These are phyloP conservation scores for Metellina segmentata DNA, from an alignment of 2,888 invertebrate genomes.

Conservation along the genomic window DNA sequence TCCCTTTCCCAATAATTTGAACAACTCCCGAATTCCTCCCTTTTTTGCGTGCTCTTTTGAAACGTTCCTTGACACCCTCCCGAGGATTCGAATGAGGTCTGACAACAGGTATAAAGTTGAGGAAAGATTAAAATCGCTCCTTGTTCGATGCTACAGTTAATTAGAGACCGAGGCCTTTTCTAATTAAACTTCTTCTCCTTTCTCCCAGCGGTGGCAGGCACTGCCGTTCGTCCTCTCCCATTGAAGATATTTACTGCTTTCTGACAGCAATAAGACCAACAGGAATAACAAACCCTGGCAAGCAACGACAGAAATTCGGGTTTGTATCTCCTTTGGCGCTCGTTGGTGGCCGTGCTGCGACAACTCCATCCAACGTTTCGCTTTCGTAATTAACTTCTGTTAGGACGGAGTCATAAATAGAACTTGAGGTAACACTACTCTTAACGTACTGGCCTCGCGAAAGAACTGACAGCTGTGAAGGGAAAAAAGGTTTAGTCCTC, in stretches of 20 bases:
- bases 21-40: slow-evolving; percentile 17
- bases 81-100: slow-evolving; percentile 54
- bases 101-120: slow-evolving; percentile 74
- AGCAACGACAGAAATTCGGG: slow-evolving; percentile 61
- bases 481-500: neutral
- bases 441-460: slow-evolving; percentile 30
- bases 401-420: slow-evolving; percentile 64
- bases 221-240: slow-evolving; percentile 37
- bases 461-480: slow-evolving; percentile 36
- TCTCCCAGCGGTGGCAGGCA: slow-evolving; percentile 53
- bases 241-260: slow-evolving; percentile 71
- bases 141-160: slow-evolving; percentile 73
- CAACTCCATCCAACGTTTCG: slow-evolving; percentile 39
- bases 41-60: slow-evolving; percentile 52
- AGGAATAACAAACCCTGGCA: slow-evolving; percentile 71
- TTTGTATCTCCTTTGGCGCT: slow-evolving; percentile 72
- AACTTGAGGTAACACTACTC: slow-evolving; percentile 32
- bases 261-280: slow-evolving; percentile 73
- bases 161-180: slow-evolving; percentile 67
- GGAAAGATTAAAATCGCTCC: slow-evolving; percentile 66
- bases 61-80: slow-evolving; percentile 40
- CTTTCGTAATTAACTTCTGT: slow-evolving; percentile 71
- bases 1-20: slow-evolving; percentile 49
- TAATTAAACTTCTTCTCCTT: slow-evolving; percentile 72
- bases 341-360: slow-evolving; percentile 25